A percentile compares a stretch with the other conserved stretches of the same genome.
These are phyloP conservation scores for Sparus aurata DNA, from an alignment of 2,797 vertebrate species.

Conservation along the genomic window DNA sequence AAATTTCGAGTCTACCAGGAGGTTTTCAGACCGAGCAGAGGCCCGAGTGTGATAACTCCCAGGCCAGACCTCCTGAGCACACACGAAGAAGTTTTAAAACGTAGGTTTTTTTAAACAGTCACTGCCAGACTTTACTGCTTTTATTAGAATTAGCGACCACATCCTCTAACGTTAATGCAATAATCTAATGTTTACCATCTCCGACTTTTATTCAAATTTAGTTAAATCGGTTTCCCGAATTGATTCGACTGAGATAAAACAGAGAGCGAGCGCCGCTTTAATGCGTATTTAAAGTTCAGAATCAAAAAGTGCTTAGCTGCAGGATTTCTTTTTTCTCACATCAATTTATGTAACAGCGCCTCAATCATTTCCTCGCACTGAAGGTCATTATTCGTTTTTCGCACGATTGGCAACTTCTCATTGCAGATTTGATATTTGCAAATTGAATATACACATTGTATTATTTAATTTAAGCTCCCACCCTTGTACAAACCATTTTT, in stretches of 20 bases:
- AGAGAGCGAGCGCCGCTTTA: not conserved
- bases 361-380: not conserved
- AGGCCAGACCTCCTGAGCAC: constrained; percentile 18
- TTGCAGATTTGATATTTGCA: not conserved
- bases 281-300: not conserved
- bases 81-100: constrained; percentile 13
- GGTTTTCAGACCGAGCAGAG: constrained; percentile 28
- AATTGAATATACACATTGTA: not conserved
- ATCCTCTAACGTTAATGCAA: no score
- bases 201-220: constrained; percentile 7
- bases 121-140: constrained; percentile 26
- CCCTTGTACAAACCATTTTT: not conserved
- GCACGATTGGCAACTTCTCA: not conserved
- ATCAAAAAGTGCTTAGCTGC: not conserved
- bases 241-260: constrained; percentile 4
- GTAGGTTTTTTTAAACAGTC: constrained; percentile 10
- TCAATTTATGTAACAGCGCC: not conserved
- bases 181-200: constrained; percentile 19
- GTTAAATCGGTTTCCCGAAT: not conserved
- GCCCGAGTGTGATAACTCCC: constrained; percentile 38
- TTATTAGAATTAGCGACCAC: constrained; percentile 12
- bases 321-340: not conserved
- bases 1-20: constrained; percentile 36
- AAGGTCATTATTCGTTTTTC: not conserved
- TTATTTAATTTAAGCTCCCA: not conserved